phyloP scores from a whole-genome alignment of 2,113 vertebrate species.

The Sander lucioperca region DNA sequence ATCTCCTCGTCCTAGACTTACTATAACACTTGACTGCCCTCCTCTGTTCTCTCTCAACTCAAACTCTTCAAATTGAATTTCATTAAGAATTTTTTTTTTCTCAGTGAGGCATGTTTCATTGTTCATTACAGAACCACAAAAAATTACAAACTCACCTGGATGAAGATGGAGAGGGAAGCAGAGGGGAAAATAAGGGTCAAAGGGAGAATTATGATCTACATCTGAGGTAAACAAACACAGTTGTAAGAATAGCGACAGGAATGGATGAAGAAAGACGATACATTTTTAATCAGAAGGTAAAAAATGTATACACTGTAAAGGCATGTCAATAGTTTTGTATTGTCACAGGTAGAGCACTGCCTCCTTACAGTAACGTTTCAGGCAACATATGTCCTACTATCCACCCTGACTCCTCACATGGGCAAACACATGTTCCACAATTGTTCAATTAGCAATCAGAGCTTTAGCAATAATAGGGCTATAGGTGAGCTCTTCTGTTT shows the following conservation, averaged over 20 bases:
- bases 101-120: neutral
- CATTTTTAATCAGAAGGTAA: neutral
- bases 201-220: neutral
- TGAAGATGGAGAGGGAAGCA: neutral
- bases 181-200: neutral
- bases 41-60: neutral
- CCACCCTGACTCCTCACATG: neutral
- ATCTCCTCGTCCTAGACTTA: slow-evolving; percentile 2
- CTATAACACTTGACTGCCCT: neutral
- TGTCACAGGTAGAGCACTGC: neutral
- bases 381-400: neutral
- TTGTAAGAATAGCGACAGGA: neutral
- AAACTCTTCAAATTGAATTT: neutral
- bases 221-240: neutral
- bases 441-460: no score
- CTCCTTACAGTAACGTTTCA: neutral
- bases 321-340: neutral
- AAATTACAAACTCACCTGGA: slow-evolving; percentile 1
- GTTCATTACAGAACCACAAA: neutral
- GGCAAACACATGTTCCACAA: neutral
- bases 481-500: neutral
- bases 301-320: neutral
- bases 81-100: neutral
- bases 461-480: neutral
- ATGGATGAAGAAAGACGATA: neutral